A percentile compares a stretch with the other conserved stretches of the same genome.
Evolutionary conservation across 1,140 invertebrate species (phyloP).

Genomic region (Sycophila sp.): DNA sequence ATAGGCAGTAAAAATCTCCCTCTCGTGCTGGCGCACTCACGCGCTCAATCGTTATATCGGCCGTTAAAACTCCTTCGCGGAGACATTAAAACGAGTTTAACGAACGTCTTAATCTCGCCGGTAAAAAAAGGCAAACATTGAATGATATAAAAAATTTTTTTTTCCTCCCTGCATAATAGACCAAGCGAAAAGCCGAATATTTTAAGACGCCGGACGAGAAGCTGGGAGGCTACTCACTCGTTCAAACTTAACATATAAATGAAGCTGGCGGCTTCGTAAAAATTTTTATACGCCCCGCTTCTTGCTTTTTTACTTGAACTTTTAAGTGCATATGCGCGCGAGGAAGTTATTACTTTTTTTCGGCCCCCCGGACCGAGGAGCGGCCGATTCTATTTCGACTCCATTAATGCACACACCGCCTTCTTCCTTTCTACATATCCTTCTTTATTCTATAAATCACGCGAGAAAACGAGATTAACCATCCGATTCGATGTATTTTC

Average conservation of each 20-base stretch:
- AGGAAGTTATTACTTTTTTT: conserved; percentile 24
- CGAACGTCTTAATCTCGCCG: background rate
- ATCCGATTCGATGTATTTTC: too few relatives aligned
- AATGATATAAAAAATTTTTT: background rate
- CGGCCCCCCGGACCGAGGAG: conserved; percentile 43
- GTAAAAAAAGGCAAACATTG: background rate
- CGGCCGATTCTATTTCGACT: conserved; percentile 51
- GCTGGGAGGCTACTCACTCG: conserved; percentile 37
- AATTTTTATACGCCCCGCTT: conserved; percentile 52
- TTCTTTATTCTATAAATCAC: too few relatives aligned
- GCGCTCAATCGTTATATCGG: conserved; percentile 11
- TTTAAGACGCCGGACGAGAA: background rate
- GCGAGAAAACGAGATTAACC: too few relatives aligned
- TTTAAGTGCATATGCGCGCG: conserved; percentile 14
- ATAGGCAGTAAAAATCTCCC: too few relatives aligned
- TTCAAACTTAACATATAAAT: conserved; percentile 65
- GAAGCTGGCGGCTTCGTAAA: conserved; percentile 59
- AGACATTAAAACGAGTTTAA: background rate
- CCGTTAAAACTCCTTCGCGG: background rate
- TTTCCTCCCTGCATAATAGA: background rate
- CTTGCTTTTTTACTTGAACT: too few relatives aligned
- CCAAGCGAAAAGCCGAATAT: background rate
- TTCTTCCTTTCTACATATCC: background rate
- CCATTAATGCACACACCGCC: conserved; percentile 20
- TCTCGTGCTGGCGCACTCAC: background rate